A percentile compares a stretch with the other conserved stretches of the same genome.
These are phyloP conservation scores for Eurois occulta DNA, from an alignment of 2,888 invertebrate genomes.

Conservation along the genomic window DNA sequence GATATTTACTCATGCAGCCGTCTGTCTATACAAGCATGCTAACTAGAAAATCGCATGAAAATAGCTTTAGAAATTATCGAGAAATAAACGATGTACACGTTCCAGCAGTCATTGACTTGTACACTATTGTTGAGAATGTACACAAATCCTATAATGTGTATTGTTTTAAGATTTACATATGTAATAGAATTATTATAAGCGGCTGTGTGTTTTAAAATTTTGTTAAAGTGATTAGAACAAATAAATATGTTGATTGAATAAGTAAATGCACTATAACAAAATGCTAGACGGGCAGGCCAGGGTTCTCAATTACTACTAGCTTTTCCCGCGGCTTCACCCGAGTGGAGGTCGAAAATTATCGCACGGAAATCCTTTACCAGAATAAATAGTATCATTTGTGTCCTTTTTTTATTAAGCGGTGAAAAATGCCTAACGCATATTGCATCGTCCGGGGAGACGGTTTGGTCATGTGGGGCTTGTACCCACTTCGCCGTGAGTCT, in stretches of 20 bases:
- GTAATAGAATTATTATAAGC: slow-evolving; percentile 16
- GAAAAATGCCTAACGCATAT: too few relatives aligned
- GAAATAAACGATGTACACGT: slow-evolving; percentile 38
- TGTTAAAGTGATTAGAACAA: background rate
- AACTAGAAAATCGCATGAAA: slow-evolving; percentile 45
- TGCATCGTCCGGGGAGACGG: too few relatives aligned
- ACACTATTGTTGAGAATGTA: slow-evolving; percentile 17
- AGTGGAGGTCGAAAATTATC: background rate
- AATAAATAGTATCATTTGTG: background rate
- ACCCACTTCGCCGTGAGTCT: too few relatives aligned
- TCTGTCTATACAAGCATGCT: slow-evolving; percentile 9
- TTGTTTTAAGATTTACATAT: slow-evolving; percentile 34
- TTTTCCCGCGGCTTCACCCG: background rate
- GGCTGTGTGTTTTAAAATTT: background rate
- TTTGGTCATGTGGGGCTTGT: too few relatives aligned
- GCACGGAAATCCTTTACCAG: background rate
- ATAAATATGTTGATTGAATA: background rate
- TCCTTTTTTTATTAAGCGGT: too few relatives aligned
- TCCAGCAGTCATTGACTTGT: slow-evolving; percentile 41
- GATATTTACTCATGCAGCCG: slow-evolving; percentile 33
- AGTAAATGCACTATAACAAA: background rate
- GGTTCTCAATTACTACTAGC: background rate
- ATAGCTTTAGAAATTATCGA: slow-evolving; percentile 39
- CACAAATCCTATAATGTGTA: slow-evolving; percentile 8
- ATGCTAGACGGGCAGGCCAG: background rate